These are phyloP conservation scores for Cydia strobilella DNA, from an alignment of 1,140 invertebrate species.

Conservation along the genomic window DNA sequence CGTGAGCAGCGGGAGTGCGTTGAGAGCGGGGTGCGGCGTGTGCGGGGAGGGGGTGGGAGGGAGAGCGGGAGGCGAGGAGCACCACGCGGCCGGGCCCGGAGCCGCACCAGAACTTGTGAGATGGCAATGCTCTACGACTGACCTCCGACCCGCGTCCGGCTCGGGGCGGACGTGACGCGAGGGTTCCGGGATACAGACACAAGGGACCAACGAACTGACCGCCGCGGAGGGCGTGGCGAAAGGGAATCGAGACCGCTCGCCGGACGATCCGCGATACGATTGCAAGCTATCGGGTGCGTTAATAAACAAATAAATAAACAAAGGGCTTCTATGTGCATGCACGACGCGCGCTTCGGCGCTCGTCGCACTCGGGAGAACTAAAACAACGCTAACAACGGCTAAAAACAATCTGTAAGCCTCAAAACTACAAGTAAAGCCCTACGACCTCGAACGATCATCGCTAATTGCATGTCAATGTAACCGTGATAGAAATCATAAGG, in stretches of 20 bases:
- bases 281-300: constrained; percentile 78
- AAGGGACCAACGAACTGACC: constrained; percentile 59
- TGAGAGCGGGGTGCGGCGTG: constrained; percentile 34
- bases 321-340: constrained; percentile 78
- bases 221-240: constrained; percentile 58
- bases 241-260: constrained; percentile 66
- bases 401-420: constrained; percentile 81
- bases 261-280: constrained; percentile 74
- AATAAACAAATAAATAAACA: constrained; percentile 75
- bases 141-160: constrained; percentile 66
- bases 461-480: constrained; percentile 63
- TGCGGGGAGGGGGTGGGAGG: constrained; percentile 35
- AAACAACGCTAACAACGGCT: constrained; percentile 80
- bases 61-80: constrained; percentile 37
- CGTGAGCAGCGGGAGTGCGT: constrained; percentile 34
- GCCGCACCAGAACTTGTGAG: constrained; percentile 75
- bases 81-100: constrained; percentile 44
- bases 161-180: constrained; percentile 58
- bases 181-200: constrained; percentile 56
- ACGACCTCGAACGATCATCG: constrained; percentile 78
- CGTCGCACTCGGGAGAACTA: constrained; percentile 79
- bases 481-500: constrained; percentile 69
- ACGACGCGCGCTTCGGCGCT: constrained; percentile 73
- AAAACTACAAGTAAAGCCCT: constrained; percentile 83
- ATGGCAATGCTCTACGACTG: constrained; percentile 77